Evolutionary conservation across 2,888 invertebrate genomes (phyloP), one percentile per base, ranked within the genome.

Genomic region (Neocrepidodera transversa): DNA sequence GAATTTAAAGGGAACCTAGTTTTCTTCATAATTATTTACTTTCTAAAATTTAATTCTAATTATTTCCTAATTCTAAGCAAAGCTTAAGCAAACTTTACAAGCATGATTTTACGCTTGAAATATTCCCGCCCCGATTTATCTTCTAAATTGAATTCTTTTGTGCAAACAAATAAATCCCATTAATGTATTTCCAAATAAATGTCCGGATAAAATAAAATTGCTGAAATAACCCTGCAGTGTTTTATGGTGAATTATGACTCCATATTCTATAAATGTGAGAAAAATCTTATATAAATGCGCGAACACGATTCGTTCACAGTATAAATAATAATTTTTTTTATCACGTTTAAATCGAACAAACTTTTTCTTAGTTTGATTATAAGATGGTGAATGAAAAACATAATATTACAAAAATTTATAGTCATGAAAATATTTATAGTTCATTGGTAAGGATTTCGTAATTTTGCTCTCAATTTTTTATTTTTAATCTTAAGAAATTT

Each of bases 201-300:
- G 55, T 51, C 58, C 42, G 43, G 47, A 26, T 53, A 55, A 59
- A 57, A 58, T 51, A 62, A 58, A 63, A 60, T 63, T 49, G 55
- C 60, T 30, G 58, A 48, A 64, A 64, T 60, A 62, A 58, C 54
- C 59, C 58, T 23, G 59, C 55, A 58, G 62, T 65, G 62, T 66
- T 67, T 62, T 62, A 58, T 54, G 26, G 55, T 61, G 61, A 66
- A 64, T 66, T 64, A 66, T 64, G 66, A 47, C 48, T 62, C 32
- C 42, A 58, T 55, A 48, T 32, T 50, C 42, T 61, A 64, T 53
- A 49, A 63, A 64, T 62, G 62, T 68, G 67, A 54, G 64, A 63
- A 67, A 68, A 70, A 68, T 70, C 68, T 67, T 66, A 69, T 71
- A 71, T 67, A 71, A 71, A 72, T 71, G 72, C 70, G 67, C 63